Base-by-base conservation (phyloP, 2,888 invertebrate genomes). In the Eupithecia tripunctaria region DNA sequence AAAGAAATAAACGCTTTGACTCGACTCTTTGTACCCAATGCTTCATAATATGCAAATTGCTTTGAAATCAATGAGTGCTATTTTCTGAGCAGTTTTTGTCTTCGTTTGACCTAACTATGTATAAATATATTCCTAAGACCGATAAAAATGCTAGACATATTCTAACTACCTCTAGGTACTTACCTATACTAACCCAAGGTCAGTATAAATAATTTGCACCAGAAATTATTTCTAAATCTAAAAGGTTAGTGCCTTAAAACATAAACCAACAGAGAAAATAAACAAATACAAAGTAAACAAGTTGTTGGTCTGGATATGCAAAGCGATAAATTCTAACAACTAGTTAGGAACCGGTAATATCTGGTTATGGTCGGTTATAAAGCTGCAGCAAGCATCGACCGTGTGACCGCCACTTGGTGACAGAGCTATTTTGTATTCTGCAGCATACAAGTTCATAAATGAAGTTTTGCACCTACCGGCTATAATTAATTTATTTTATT, bases 261-360 rank as follows among this genome's bases (percentile, higher is more conserved):
- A 47, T 21, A 56, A 56, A 56, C 3, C 56, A 56, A 56, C 25
- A 14, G 12, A 60, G 27, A 60, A 60, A 60, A 60, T 60, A 60
- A 60, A 60, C 18, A 60, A 60, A 60, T 60, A 29, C 7, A 18
- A 60, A 29, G 18, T 60, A 60, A 60, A 29, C 29, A 60, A 56
- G 56, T 56, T 56, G 21, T 56, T 56, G 21, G 14, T 56, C 56
- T 56, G 56, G 56, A 56, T 56, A 56, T 56, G 56, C 60, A 60
- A 60, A 18, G 29, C 18, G 29, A 60, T 67, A 15, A 32, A 67
- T 67, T 67, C 59, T 38, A 60, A 27, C 27, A 41, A 18, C 43
- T 43, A 41, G 43, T 68, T 62, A 8, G 43, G 5, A 62, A 62
- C 68, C 62, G 7, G 43, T 62, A 18, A 43, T 14, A 32, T 62